Evolutionary conservation across 2,888 invertebrate species (phyloP).

Genomic region (Thysanoteuthis rhombus): DNA sequence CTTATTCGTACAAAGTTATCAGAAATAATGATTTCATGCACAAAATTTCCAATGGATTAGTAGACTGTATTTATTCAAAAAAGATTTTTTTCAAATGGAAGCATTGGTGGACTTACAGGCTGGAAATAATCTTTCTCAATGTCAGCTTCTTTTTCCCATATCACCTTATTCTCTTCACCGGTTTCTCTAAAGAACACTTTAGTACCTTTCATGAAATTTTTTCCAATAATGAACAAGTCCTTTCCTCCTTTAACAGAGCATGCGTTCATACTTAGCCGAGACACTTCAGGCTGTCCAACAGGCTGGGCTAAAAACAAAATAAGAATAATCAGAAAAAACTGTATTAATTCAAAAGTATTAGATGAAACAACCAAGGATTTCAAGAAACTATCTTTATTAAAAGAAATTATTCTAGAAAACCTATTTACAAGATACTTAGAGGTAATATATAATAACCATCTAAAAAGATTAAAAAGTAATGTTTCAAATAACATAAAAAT

Average conservation of each 20-base stretch:
- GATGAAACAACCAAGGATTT: neutral
- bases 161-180: slow-evolving; percentile 51
- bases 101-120: slow-evolving; percentile 50
- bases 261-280: slow-evolving; percentile 63
- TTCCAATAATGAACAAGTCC: slow-evolving; percentile 69
- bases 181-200: slow-evolving; percentile 66
- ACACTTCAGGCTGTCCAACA: slow-evolving; percentile 69
- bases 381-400: neutral
- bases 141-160: slow-evolving; percentile 67
- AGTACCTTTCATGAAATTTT: slow-evolving; percentile 69
- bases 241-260: slow-evolving; percentile 61
- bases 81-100: neutral
- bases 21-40: neutral
- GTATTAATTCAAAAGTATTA: no score
- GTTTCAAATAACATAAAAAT: neutral
- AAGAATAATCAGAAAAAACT: no score
- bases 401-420: neutral
- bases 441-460: neutral
- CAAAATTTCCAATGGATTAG: neutral
- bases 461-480: neutral
- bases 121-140: slow-evolving; percentile 68
- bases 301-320: slow-evolving; percentile 65
- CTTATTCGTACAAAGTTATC: neutral
- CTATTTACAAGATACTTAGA: no score
- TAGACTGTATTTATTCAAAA: neutral